Evolutionary conservation across 2,797 vertebrate species (phyloP).

Genomic region (Atherinosoma microstoma): DNA sequence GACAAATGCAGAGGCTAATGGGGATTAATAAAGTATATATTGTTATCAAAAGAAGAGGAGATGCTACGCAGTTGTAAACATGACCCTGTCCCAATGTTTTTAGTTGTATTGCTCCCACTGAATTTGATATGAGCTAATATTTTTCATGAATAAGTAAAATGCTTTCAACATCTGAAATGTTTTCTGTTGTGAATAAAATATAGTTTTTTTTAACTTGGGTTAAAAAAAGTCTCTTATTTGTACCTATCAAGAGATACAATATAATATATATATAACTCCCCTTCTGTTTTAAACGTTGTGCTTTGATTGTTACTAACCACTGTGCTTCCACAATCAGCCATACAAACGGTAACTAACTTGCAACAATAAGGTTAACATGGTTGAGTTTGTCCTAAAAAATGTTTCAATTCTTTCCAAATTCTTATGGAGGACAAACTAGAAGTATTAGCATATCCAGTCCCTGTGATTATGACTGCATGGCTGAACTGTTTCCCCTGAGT

Average conservation of each 20-base stretch:
- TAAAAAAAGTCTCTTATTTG: not conserved
- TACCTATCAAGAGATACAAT: conserved; percentile 2
- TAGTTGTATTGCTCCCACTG: not conserved
- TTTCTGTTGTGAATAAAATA: not conserved
- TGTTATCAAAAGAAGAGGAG: not conserved
- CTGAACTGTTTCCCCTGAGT: conserved; percentile 12
- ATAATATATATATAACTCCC: too few species aligned
- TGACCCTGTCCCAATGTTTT: not conserved
- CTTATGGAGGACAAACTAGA: not conserved
- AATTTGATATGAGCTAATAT: too few species aligned
- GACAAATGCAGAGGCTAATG: not conserved
- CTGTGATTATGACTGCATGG: conserved; percentile 7
- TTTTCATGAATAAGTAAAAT: too few species aligned
- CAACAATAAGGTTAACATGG: conserved; percentile 22
- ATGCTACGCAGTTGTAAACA: not conserved
- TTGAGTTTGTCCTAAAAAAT: conserved; percentile 26
- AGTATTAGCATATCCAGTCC: conserved; percentile 12
- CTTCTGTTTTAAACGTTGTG: too few species aligned
- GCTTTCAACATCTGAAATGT: too few species aligned
- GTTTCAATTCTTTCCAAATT: conserved; percentile 27
- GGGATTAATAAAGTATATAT: not conserved
- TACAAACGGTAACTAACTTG: not conserved
- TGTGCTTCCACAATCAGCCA: not conserved
- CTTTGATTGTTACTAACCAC: conserved; percentile 28
- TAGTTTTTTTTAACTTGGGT: too few species aligned